These are phyloP conservation scores for Calonectris borealis DNA, from an alignment of 2,113 vertebrate genomes.

Conservation along the genomic window DNA sequence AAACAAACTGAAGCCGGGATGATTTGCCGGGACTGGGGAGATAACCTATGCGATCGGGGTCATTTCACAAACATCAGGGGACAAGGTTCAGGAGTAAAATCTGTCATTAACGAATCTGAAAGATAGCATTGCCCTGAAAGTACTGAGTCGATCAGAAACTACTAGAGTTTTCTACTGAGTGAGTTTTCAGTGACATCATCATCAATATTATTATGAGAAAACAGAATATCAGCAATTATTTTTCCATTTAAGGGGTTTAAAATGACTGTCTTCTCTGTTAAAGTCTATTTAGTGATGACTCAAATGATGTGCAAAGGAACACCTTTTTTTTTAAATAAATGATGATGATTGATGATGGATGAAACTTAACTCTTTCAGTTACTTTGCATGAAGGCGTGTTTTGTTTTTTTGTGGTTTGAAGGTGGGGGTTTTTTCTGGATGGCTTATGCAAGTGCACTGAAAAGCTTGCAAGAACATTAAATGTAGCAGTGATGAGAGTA, in stretches of 20 bases:
- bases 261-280: background rate
- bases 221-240: background rate
- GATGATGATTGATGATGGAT: background rate
- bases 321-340: background rate
- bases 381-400: background rate
- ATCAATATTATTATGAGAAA: background rate
- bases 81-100: slow-evolving; percentile 1
- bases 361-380: background rate
- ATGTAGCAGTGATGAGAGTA: background rate
- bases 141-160: background rate
- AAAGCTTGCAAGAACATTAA: background rate
- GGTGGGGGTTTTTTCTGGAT: background rate
- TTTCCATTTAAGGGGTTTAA: background rate
- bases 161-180: background rate
- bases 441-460: background rate
- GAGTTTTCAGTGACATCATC: background rate
- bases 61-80: background rate
- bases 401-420: background rate
- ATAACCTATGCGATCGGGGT: background rate
- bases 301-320: background rate
- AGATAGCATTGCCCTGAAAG: background rate
- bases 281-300: background rate
- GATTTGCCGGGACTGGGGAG: background rate
- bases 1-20: background rate
- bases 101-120: background rate